phyloP scores from a whole-genome alignment of 2,888 invertebrate species.

The Brachyopa scutellaris region DNA sequence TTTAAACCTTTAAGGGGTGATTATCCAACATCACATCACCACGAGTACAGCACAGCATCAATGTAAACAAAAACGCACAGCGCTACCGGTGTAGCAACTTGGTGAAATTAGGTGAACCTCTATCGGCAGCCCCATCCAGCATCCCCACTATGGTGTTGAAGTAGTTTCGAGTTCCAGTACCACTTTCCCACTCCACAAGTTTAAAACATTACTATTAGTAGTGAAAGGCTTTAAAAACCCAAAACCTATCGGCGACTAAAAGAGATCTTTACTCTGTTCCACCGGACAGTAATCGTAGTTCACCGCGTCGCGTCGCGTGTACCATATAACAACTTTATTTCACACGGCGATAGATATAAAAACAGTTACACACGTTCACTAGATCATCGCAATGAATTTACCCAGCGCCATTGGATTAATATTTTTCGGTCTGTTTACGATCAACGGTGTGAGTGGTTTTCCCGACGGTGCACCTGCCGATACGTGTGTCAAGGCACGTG shows the following conservation, averaged over 20 bases:
- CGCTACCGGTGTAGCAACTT: conserved; percentile 45
- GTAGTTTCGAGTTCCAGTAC: conserved; percentile 6
- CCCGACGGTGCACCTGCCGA: conserved; percentile 93
- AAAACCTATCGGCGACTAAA: conserved; percentile 59
- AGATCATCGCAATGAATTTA: conserved; percentile 51
- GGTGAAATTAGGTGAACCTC: conserved; percentile 68
- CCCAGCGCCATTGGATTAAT: conserved; percentile 74
- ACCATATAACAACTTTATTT: conserved; percentile 23
- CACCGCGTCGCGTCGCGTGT: conserved; percentile 44
- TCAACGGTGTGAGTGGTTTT: conserved; percentile 83
- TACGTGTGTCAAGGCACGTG: conserved; percentile 89
- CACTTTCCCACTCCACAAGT: conserved; percentile 43
- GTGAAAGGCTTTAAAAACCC: conserved; percentile 70
- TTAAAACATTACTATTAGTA: conserved; percentile 2
- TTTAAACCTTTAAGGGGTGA: conserved; percentile 33
- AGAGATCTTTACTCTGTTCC: conserved; percentile 59
- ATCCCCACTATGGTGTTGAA: conserved; percentile 24
- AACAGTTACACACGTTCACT: conserved; percentile 18
- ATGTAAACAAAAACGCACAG: conserved; percentile 68
- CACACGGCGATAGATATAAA: conserved; percentile 12
- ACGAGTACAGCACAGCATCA: conserved; percentile 9
- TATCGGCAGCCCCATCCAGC: conserved; percentile 38
- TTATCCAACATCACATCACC: conserved; percentile 3
- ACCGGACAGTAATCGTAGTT: conserved; percentile 45
- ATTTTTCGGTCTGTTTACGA: conserved; percentile 79